Evolutionary conservation across 2,797 vertebrate genomes (phyloP).

Genomic region (Miichthys miiuy): DNA sequence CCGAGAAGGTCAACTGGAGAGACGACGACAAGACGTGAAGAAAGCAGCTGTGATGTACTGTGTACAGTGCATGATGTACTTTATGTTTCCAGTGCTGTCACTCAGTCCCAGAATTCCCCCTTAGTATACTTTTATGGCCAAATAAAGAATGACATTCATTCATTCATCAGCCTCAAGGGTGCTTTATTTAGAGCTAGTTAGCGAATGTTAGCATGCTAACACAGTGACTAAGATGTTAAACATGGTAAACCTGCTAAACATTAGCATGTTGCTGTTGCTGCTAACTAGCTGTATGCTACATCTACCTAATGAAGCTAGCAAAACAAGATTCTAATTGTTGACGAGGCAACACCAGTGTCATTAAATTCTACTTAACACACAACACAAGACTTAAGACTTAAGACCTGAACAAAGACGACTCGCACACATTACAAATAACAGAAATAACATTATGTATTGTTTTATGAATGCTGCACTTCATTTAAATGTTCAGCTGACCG

Average conservation of each 20-base stretch:
- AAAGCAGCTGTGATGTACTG: neutral
- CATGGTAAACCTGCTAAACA: neutral
- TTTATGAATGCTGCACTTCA: neutral
- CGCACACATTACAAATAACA: neutral
- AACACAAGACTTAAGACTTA: neutral
- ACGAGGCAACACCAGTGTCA: too few species aligned
- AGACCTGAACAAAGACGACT: neutral
- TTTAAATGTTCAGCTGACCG: neutral
- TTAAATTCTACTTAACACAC: neutral
- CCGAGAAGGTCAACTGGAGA: conserved; percentile 89
- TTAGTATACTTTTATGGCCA: neutral
- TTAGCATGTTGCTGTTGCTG: neutral
- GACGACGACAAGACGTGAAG: neutral
- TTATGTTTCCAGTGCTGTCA: neutral
- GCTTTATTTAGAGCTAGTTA: neutral
- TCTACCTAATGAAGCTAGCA: neutral
- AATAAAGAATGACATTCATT: neutral
- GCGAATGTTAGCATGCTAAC: neutral
- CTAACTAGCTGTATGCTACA: neutral
- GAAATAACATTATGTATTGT: neutral
- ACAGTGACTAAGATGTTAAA: too few species aligned
- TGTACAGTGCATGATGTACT: neutral
- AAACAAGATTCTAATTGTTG: too few species aligned
- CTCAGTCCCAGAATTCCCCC: neutral
- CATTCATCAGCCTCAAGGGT: neutral